Evolutionary conservation across 2,888 invertebrate species (phyloP).

Genomic region (Scaptomyza cyrtandrae): DNA sequence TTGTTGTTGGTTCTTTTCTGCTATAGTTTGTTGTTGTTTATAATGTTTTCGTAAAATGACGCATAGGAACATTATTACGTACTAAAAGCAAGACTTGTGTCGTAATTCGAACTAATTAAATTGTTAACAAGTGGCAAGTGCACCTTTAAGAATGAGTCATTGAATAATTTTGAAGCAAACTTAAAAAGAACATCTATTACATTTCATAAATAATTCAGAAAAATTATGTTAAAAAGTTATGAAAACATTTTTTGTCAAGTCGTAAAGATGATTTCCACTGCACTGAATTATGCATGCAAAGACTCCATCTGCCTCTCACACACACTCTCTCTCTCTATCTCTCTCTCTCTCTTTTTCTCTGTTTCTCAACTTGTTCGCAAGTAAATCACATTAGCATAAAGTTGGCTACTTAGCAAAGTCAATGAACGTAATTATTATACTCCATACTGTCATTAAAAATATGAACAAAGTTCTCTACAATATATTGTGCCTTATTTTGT

Average conservation of each 20-base stretch:
- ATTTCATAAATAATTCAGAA: conserved; percentile 14
- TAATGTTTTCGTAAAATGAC: conserved; percentile 44
- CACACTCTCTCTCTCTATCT: background rate
- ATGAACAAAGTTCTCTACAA: conserved; percentile 74
- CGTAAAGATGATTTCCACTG: conserved; percentile 9
- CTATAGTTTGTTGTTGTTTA: conserved; percentile 1
- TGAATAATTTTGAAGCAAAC: background rate
- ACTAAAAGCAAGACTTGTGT: conserved; percentile 14
- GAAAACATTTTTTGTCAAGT: conserved; percentile 10
- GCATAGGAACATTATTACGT: conserved; percentile 52
- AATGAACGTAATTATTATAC: conserved; percentile 81
- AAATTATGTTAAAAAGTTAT: conserved; percentile 20
- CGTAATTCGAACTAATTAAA: conserved; percentile 65
- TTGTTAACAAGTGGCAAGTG: conserved; percentile 32
- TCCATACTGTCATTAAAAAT: conserved; percentile 74
- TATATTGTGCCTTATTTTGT: conserved; percentile 70
- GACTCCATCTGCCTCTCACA: conserved; percentile 10
- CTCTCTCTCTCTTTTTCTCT: background rate
- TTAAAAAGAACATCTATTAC: conserved; percentile 2
- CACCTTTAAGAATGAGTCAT: background rate
- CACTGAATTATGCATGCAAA: conserved; percentile 56
- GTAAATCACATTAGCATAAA: conserved; percentile 74
- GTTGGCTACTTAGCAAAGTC: conserved; percentile 80
- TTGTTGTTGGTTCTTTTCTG: conserved; percentile 4
- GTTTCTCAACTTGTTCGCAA: conserved; percentile 11